Base-by-base conservation (phyloP, 2,888 invertebrate genomes). In the Hydriomena furcata region DNA sequence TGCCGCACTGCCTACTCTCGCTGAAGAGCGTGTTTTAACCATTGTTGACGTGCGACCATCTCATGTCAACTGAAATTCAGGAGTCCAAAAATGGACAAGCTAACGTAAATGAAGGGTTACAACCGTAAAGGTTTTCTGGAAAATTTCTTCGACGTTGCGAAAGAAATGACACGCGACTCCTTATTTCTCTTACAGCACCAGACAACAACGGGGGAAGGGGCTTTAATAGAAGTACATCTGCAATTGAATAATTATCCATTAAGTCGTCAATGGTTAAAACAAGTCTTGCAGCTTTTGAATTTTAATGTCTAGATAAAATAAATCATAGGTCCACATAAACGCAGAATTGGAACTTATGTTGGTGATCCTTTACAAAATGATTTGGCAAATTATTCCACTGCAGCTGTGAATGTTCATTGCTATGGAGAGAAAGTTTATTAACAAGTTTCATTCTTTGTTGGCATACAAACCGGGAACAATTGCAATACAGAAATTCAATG, bases 1-100 rank as follows among this genome's bases (percentile, higher is more conserved):
- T 61, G 82, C 75, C 74, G 80, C 79, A 64, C 76, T 84, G 72
- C 82, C 89, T 90, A 90, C 88, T 72, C 90, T 79, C 76, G 90
- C 89, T 84, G 90, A 85, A 88, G 90, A 90, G 69, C 90, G 85
- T 90, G 90, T 90, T 90, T 90, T 90, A 90, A 90, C 90, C 90
- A 90, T 90, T 90, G 88, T 88, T 85, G 88, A 89, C 83, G 79
- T 82, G 77, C 80, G 71, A 87, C 81, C 86, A 82, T 86, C 79
- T 87, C 87, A 87, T 88, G 84, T 88, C 88, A 90, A 90, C 90
- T 90, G 90, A 90, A 90, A 90, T 84, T 77, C 78, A 89, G 67
- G 76, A 77, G 86, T 86, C 85, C 86, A 76, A 76, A 83, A 86
- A 79, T 72, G 84, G 88, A 88, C 88, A 73, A 79, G 79, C 81